Evolutionary conservation across 2,888 invertebrate species (phyloP).

Genomic region (Odontocolon sp.): DNA sequence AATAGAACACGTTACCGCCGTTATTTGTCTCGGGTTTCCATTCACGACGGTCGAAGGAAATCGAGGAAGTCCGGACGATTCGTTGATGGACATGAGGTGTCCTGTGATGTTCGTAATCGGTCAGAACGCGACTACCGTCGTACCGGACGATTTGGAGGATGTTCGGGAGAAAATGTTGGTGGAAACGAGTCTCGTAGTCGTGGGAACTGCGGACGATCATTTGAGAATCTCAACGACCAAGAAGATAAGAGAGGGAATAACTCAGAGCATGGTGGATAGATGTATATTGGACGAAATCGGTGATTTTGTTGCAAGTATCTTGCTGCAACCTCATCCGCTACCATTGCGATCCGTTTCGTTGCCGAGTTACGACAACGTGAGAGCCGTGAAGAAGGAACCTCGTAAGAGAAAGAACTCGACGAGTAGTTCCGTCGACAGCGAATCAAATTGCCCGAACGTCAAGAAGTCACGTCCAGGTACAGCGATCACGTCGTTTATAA

Average conservation of each 20-base stretch:
- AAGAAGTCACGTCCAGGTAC: constrained; percentile 79
- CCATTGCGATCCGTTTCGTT: constrained; percentile 79
- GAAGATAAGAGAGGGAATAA: constrained; percentile 88
- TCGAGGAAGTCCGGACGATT: constrained; percentile 89
- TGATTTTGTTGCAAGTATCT: constrained; percentile 84
- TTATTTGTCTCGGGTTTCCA: constrained; percentile 91
- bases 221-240: constrained; percentile 87
- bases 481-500: constrained; percentile 66
- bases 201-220: constrained; percentile 90
- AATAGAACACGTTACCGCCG: constrained; percentile 87
- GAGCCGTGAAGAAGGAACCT: constrained; percentile 72
- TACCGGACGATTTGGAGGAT: constrained; percentile 89
- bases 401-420: constrained; percentile 83
- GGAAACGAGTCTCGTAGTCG: constrained; percentile 88
- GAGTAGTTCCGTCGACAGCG: constrained; percentile 81
- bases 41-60: constrained; percentile 87
- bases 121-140: constrained; percentile 86
- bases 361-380: constrained; percentile 63
- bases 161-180: constrained; percentile 89
- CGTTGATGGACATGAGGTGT: constrained; percentile 86
- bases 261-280: constrained; percentile 90
- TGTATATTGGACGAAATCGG: constrained; percentile 88
- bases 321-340: constrained; percentile 84
- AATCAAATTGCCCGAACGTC: constrained; percentile 81
- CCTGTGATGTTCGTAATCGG: constrained; percentile 91